These are phyloP conservation scores for Xiphorhynchus erythropygius DNA, from an alignment of 2,797 vertebrate genomes.

Conservation along the genomic window DNA sequence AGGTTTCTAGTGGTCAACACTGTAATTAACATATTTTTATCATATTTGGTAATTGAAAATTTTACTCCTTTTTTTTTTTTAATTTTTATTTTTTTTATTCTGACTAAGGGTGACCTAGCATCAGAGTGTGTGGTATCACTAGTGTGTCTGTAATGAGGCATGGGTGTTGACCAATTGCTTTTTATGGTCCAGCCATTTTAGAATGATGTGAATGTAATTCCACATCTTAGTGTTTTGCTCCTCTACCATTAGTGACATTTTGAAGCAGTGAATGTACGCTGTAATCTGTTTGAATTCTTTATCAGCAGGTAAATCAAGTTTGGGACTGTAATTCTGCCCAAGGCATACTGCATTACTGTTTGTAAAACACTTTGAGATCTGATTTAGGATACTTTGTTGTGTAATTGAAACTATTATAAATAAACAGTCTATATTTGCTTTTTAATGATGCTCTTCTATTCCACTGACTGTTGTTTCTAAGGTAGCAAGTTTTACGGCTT, in stretches of 20 bases:
- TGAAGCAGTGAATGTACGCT: background rate
- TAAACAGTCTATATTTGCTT: slow-evolving; percentile 31
- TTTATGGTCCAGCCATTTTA: background rate
- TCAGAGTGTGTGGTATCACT: background rate
- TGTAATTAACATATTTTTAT: background rate
- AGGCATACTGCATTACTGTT: background rate
- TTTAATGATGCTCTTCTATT: background rate
- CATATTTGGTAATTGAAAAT: background rate
- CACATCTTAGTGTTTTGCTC: background rate
- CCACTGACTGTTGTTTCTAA: background rate
- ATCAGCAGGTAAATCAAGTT: background rate
- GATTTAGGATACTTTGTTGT: slow-evolving; percentile 3
- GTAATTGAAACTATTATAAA: slow-evolving; percentile 13
- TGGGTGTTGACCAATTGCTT: background rate
- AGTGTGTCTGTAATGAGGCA: background rate
- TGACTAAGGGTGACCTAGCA: background rate
- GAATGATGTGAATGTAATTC: background rate
- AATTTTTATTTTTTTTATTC: background rate
- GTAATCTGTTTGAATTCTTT: background rate
- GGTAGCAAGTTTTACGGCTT: background rate
- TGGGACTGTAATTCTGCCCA: background rate
- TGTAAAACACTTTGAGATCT: slow-evolving; percentile 11
- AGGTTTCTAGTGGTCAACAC: background rate
- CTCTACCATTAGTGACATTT: background rate
- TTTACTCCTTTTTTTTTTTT: background rate